Evolutionary conservation across 2,888 invertebrate genomes (phyloP).

Genomic region (Megastigmus dorsalis): DNA sequence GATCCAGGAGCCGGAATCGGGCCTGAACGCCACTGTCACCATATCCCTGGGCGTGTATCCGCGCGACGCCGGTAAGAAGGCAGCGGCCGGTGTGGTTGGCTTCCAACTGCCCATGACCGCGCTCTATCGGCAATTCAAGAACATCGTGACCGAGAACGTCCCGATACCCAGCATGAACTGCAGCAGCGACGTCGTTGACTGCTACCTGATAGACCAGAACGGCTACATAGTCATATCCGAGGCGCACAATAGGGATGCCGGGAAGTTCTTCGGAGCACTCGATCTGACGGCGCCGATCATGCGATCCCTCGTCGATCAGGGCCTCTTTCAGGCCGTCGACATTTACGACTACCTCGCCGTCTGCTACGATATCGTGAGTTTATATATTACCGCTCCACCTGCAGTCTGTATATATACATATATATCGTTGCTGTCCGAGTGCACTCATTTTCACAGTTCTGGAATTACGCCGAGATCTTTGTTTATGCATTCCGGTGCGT

Average conservation of each 20-base stretch:
- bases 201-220: slow-evolving; percentile 93
- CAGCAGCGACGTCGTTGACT: slow-evolving; percentile 76
- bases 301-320: slow-evolving; percentile 82
- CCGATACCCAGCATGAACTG: slow-evolving; percentile 64
- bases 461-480: no score
- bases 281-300: slow-evolving; percentile 82
- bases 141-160: slow-evolving; percentile 77
- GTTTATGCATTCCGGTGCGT: not conserved
- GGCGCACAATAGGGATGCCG: slow-evolving; percentile 81
- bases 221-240: slow-evolving; percentile 89
- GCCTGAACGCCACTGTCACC: slow-evolving; percentile 79
- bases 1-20: slow-evolving; percentile 38
- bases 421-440: no score
- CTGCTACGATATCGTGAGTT: slow-evolving; percentile 77
- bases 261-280: slow-evolving; percentile 90
- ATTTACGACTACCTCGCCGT: slow-evolving; percentile 91
- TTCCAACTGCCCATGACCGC: slow-evolving; percentile 86
- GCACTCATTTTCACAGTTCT: no score
- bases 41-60: slow-evolving; percentile 90
- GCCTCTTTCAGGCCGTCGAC: slow-evolving; percentile 84
- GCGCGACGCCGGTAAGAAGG: slow-evolving; percentile 83
- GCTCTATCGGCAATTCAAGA: slow-evolving; percentile 82
- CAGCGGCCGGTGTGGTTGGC: slow-evolving; percentile 92
- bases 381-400: no score
- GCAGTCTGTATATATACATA: no score